Conservation (phyloP, 2,888 invertebrate species). For the Clusia tigrina region DNA sequence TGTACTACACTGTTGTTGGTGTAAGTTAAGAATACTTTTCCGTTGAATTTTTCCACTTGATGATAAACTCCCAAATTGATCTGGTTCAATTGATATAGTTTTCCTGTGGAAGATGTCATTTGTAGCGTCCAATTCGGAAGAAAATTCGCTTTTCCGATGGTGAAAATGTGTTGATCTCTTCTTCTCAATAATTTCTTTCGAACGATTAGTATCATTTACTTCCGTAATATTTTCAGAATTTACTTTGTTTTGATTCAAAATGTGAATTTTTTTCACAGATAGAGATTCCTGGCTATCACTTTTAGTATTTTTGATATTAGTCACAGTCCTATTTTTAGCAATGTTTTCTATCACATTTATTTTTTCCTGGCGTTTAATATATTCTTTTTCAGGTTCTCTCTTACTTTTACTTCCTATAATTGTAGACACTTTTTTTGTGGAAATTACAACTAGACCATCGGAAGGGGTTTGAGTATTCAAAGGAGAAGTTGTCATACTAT, state of each 20-base stretch:
- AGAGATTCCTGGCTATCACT: constrained; percentile 51
- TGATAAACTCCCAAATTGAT: constrained; percentile 52
- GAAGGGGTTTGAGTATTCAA: constrained; percentile 58
- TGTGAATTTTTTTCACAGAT: constrained; percentile 47
- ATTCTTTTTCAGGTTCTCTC: constrained; percentile 60
- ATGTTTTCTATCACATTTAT: constrained; percentile 61
- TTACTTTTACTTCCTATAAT: constrained; percentile 55
- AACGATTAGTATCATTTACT: background rate
- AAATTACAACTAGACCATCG: constrained; percentile 68
- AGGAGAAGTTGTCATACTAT: constrained; percentile 64
- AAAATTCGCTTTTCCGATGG: constrained; percentile 78
- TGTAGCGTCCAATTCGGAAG: constrained; percentile 76
- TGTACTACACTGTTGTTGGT: constrained; percentile 75
- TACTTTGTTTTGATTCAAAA: constrained; percentile 36
- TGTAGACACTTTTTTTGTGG: constrained; percentile 66
- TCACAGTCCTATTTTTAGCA: constrained; percentile 55
- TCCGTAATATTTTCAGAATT: constrained; percentile 6
- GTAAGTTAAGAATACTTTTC: constrained; percentile 81
- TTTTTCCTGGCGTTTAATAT: constrained; percentile 55
- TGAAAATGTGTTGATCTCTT: constrained; percentile 66
- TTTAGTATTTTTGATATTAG: constrained; percentile 55
- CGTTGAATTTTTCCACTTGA: constrained; percentile 76
- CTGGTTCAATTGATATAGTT: constrained; percentile 46
- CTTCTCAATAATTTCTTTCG: constrained; percentile 4
- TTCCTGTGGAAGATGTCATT: constrained; percentile 83